Evolutionary conservation across 2,797 vertebrate genomes (phyloP).

Genomic region (Gymnoscopelus microlampas): DNA sequence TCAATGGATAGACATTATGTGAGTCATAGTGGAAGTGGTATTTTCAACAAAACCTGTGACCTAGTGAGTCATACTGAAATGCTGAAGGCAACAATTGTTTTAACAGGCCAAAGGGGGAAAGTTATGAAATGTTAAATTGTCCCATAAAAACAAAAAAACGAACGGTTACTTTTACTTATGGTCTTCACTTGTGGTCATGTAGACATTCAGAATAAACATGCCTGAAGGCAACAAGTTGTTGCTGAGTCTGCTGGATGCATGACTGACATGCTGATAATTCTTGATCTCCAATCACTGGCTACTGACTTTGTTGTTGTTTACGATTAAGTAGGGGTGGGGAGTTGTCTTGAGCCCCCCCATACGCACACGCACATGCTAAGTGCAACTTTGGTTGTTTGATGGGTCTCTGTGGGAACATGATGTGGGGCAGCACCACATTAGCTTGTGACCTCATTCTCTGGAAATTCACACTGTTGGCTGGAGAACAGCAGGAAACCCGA

Average conservation of each 20-base stretch:
- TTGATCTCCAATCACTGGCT: slow-evolving; percentile 5
- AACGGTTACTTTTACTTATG: too few species aligned
- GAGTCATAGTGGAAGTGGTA: background rate
- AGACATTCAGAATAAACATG: slow-evolving; percentile 30
- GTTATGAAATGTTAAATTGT: too few species aligned
- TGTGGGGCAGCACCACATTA: slow-evolving; percentile 53
- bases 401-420: slow-evolving; percentile 56
- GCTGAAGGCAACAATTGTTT: background rate
- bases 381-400: slow-evolving; percentile 59
- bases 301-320: slow-evolving; percentile 47
- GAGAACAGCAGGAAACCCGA: slow-evolving; percentile 79
- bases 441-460: slow-evolving; percentile 80
- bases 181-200: background rate
- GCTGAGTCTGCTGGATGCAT: slow-evolving; percentile 19
- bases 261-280: slow-evolving; percentile 28
- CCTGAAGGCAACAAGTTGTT: slow-evolving; percentile 29
- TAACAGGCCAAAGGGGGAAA: too few species aligned
- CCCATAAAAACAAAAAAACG: too few species aligned
- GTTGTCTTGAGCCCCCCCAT: slow-evolving; percentile 20
- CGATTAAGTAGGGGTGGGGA: background rate
- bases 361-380: slow-evolving; percentile 5
- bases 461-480: slow-evolving; percentile 77
- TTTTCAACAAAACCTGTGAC: background rate
- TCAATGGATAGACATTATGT: background rate
- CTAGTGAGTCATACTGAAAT: background rate